A percentile compares a stretch with the other conserved stretches of the same genome.
phyloP scores from a whole-genome alignment of 2,797 vertebrate species.

The Sebastes steindachneri region DNA sequence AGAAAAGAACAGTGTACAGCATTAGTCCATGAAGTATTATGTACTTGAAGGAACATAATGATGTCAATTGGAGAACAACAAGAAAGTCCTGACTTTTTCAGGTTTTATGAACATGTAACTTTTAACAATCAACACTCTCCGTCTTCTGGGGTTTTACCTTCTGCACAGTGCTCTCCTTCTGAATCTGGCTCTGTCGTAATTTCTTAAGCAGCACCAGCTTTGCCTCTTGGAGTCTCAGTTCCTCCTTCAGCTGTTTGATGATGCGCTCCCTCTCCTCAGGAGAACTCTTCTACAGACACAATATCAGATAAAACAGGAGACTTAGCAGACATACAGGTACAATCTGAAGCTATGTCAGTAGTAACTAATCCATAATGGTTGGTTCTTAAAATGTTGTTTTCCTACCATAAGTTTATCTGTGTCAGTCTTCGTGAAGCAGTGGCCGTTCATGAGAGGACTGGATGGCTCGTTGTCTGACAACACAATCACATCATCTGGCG shows the following conservation, averaged over 20 bases:
- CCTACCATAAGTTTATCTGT: slow-evolving; percentile 93
- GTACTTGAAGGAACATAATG: not conserved
- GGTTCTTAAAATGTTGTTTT: not conserved
- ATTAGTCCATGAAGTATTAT: not conserved
- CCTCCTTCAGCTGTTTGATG: slow-evolving; percentile 95
- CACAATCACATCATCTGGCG: slow-evolving; percentile 95
- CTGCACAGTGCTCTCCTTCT: slow-evolving; percentile 91
- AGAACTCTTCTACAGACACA: slow-evolving; percentile 87
- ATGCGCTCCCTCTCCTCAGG: slow-evolving; percentile 91
- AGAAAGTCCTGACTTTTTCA: not conserved
- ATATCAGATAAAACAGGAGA: not conserved
- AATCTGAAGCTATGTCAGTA: not conserved
- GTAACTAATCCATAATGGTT: not conserved
- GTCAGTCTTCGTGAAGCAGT: slow-evolving; percentile 87
- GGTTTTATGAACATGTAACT: not conserved
- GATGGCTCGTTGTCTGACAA: slow-evolving; percentile 94
- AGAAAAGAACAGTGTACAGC: not conserved
- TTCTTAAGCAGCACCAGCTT: slow-evolving; percentile 97
- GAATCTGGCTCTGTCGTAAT: slow-evolving; percentile 96
- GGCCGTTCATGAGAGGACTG: slow-evolving; percentile 93
- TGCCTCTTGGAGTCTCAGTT: slow-evolving; percentile 95
- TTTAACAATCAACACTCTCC: not conserved
- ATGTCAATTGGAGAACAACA: not conserved
- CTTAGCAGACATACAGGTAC: not conserved
- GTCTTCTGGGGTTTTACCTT: slow-evolving; percentile 84